Percentiles rank a stretch among this genome's conserved stretches.
These are phyloP conservation scores for Diarsia mendica DNA, from an alignment of 2,888 invertebrate genomes.

Conservation along the genomic window DNA sequence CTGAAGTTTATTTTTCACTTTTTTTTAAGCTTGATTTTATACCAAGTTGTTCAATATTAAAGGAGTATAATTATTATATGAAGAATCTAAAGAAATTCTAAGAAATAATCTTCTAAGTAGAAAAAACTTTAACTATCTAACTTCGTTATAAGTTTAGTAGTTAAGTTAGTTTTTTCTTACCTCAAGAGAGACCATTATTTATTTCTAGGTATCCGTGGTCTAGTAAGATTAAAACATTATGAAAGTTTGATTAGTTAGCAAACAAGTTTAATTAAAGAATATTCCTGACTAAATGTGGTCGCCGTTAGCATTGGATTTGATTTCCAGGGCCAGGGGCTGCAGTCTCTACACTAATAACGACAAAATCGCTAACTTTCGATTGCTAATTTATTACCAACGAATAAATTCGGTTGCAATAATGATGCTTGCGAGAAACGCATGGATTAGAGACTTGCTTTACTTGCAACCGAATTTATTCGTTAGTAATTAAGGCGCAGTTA, in stretches of 20 bases:
- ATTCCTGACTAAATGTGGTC: background rate
- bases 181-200: conserved; percentile 5
- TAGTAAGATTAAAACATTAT: conserved; percentile 9
- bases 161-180: background rate
- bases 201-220: background rate
- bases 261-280: conserved; percentile 12
- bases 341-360: no score
- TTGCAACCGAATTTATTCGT: no score
- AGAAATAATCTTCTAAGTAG: background rate
- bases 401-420: no score
- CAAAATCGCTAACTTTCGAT: no score
- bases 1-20: no score
- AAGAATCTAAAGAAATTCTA: background rate
- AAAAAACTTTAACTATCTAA: conserved; percentile 34
- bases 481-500: no score
- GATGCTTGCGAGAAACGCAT: no score
- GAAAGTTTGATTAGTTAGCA: conserved; percentile 22
- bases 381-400: no score
- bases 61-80: conserved; percentile 1
- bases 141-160: conserved; percentile 23
- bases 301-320: no score
- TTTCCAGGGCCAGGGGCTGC: no score
- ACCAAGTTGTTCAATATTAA: background rate
- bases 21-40: background rate
- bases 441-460: no score